A percentile compares a stretch with the other conserved stretches of the same genome.
Conservation (phyloP, 1,140 invertebrate species). For the Leptinotarsa texana region DNA sequence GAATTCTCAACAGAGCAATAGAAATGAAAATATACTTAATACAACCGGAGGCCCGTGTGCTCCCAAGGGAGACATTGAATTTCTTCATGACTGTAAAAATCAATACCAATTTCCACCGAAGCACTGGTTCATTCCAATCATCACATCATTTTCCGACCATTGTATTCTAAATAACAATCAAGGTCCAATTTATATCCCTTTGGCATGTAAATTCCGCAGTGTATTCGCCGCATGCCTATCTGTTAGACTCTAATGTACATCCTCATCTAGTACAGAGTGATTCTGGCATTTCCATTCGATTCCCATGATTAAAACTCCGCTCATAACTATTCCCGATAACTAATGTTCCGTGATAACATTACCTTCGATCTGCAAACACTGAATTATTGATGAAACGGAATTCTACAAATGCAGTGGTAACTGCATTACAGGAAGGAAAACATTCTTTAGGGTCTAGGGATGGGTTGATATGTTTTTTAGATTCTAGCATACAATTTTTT, state of each 20-base stretch:
- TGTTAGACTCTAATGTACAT: neutral
- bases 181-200: neutral
- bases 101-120: neutral
- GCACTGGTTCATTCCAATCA: neutral
- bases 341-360: conserved; percentile 5
- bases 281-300: conserved; percentile 3
- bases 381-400: neutral
- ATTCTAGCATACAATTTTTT: no score
- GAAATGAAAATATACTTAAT: no score
- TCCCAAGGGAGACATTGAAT: no score
- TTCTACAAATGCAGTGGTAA: neutral
- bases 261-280: neutral
- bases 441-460: no score
- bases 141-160: neutral
- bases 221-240: neutral
- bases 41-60: no score
- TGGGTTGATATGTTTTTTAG: no score
- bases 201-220: neutral
- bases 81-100: neutral
- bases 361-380: neutral
- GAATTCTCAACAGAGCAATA: no score
- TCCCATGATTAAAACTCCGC: neutral
- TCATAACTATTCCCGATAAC: neutral
- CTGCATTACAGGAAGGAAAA: no score
- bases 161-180: neutral